Evolutionary conservation across 92 coral and sea anemone genomes (phyloP), one percentile per base, ranked within the genome.

Genomic region (Porites evermanni): DNA sequence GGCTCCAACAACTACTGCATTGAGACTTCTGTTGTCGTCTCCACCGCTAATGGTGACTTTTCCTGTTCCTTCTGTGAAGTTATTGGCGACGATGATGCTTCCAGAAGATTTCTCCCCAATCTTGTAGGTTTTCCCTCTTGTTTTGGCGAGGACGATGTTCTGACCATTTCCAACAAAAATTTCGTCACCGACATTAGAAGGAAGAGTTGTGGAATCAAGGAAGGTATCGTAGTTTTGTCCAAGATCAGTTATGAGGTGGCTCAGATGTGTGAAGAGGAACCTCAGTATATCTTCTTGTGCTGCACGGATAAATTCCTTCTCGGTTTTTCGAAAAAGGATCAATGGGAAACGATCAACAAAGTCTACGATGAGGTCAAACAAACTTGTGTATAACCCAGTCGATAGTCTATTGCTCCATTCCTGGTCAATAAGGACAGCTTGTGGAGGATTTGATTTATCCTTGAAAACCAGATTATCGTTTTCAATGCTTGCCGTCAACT

Each of bases 101-200:
- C 78, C 67, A 53, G 86, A 81, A 2, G 86, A 67, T 13, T 32
- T 67, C 0, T 38, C 12, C 4, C 86, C 86, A 66, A 81, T 21
- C 50, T 11, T 81, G 86, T 81, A 81, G 24, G 86, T 81, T 19
- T 67, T 67, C 10, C 66, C 78, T 70, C 53, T 81, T 38, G 78
- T 81, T 81, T 81, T 81, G 1, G 86, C 86, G 4, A 81, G 68
- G 69, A 81, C 78, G 53, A 81, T 81, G 53, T 81, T 81, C 66
- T 67, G 64, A 51, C 86, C 86, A 81, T 81, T 81, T 67, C 86
- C 86, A 69, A 81, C 78, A n/a, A 68, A 16, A 69, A 81, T 81
- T 67, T 81, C 86, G n/a, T 4, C 26, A 60, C 63, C 47, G 10
- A 81, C 64, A 54, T 53, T 16, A 51, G 86, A 81, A 9, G 65